Percentiles rank a stretch among this genome's conserved stretches.
phyloP scores from a whole-genome alignment of 2,888 invertebrate species.

The Tachina lurida region DNA sequence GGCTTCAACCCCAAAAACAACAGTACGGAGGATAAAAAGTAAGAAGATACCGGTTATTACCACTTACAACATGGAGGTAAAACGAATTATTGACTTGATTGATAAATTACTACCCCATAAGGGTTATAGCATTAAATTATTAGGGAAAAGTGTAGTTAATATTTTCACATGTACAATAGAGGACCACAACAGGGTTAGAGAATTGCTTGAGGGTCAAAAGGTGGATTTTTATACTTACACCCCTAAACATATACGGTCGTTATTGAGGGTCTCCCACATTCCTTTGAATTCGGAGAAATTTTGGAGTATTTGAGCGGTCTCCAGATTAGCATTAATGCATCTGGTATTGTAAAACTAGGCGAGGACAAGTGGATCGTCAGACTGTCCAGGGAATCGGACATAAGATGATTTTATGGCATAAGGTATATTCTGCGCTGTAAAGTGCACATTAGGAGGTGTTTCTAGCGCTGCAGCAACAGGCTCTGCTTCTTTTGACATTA shows the following conservation, averaged over 20 bases:
- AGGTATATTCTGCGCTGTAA: not conserved
- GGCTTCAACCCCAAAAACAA: too few relatives aligned
- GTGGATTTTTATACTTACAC: not conserved
- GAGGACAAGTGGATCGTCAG: not conserved
- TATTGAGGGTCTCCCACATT: not conserved
- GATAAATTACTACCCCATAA: too few relatives aligned
- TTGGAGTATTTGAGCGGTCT: not conserved
- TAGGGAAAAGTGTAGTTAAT: too few relatives aligned
- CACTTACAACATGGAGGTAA: too few relatives aligned
- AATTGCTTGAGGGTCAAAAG: not conserved
- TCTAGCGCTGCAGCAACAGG: too few relatives aligned
- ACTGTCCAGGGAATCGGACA: not conserved
- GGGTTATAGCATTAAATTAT: too few relatives aligned
- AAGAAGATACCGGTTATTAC: too few relatives aligned
- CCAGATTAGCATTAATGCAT: not conserved
- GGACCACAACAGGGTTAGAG: too few relatives aligned
- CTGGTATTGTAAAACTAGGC: not conserved
- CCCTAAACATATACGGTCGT: not conserved
- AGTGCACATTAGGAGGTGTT: not conserved
- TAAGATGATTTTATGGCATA: not conserved
- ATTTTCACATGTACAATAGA: too few relatives aligned
- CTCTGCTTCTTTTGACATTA: too few relatives aligned
- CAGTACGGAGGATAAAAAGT: too few relatives aligned
- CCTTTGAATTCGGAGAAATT: not conserved
- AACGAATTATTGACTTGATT: too few relatives aligned